Percentiles rank a stretch among this genome's conserved stretches.
These are phyloP conservation scores for Vannuccia rotundouncinata DNA, from an alignment of 2,888 invertebrate genomes.

Conservation along the genomic window DNA sequence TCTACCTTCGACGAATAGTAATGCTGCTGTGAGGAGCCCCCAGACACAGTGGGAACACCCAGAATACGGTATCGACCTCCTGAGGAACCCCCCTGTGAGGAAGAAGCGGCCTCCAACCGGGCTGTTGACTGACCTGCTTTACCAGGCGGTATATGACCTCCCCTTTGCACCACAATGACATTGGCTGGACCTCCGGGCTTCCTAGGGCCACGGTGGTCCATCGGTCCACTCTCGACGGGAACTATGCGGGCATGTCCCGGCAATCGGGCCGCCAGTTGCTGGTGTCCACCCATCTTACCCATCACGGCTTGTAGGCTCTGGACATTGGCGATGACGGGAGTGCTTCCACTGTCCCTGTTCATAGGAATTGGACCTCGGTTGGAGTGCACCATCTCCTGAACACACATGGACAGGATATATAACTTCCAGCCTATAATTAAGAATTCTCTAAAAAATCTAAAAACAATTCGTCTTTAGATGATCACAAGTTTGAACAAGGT, in stretches of 20 bases:
- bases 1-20: too few species aligned
- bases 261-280: too few species aligned
- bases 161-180: neutral
- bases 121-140: neutral
- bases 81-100: neutral
- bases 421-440: too few species aligned
- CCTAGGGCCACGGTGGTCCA: neutral
- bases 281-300: neutral
- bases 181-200: neutral
- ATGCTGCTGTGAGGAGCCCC: neutral
- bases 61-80: neutral
- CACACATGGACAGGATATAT: too few species aligned
- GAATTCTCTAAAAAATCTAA: too few species aligned
- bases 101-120: neutral
- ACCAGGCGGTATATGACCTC: neutral
- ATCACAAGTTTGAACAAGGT: too few species aligned
- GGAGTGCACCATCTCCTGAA: neutral
- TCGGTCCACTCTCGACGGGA: neutral
- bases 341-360: neutral
- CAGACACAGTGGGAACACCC: neutral
- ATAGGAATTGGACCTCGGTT: neutral
- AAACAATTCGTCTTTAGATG: too few species aligned
- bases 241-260: neutral
- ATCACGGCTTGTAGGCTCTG: neutral
- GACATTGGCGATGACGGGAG: neutral